Percentiles rank a stretch among this genome's conserved stretches.
These are phyloP conservation scores for Poliocrania exsul DNA, from an alignment of 2,797 vertebrate genomes.

Conservation along the genomic window DNA sequence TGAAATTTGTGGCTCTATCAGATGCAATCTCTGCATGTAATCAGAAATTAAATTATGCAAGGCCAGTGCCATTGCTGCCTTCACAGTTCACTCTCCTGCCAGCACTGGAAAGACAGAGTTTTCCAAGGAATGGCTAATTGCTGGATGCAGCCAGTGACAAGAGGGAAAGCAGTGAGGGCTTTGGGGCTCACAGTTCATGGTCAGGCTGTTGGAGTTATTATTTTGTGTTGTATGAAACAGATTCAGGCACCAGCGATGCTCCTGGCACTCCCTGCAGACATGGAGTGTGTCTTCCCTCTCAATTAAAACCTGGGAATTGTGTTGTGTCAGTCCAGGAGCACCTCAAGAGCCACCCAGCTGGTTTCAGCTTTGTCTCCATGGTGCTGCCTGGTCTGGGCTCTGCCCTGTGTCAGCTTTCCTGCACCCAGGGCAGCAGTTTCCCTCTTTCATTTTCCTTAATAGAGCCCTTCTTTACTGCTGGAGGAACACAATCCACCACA, in stretches of 20 bases:
- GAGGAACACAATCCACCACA: background rate
- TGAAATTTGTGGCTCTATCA: background rate
- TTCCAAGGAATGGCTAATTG: background rate
- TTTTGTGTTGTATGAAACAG: background rate
- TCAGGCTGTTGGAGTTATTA: background rate
- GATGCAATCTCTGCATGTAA: background rate
- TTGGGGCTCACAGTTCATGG: background rate
- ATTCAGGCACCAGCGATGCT: background rate
- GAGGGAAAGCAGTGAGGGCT: background rate
- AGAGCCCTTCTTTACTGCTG: background rate
- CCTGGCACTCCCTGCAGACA: background rate
- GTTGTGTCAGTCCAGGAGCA: background rate
- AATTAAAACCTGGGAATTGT: background rate
- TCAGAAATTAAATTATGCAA: background rate
- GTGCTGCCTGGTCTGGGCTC: background rate
- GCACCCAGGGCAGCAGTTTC: background rate
- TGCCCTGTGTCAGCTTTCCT: background rate
- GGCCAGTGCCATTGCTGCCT: background rate
- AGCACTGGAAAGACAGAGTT: background rate
- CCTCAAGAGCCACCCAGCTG: background rate
- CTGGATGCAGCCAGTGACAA: background rate
- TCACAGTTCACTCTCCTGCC: background rate
- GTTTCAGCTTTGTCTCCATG: background rate
- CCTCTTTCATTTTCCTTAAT: background rate
- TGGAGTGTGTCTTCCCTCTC: background rate